phyloP scores from a whole-genome alignment of 2,797 vertebrate genomes.

The Sparus aurata region DNA sequence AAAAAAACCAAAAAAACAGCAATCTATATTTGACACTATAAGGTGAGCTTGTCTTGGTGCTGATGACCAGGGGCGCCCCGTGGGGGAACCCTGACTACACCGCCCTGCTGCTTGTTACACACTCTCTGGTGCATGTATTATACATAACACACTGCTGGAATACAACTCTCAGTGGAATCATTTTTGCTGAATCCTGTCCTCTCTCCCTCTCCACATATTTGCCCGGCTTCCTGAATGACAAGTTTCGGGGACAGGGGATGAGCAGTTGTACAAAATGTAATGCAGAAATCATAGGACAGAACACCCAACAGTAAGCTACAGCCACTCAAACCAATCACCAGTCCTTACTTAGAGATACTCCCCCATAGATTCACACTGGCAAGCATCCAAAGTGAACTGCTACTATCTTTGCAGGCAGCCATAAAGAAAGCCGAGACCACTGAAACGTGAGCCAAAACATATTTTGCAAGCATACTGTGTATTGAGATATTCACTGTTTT shows the following conservation, averaged over 20 bases:
- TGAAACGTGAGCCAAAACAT: conserved; percentile 81
- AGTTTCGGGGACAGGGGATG: conserved; percentile 59
- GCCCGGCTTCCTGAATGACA: conserved; percentile 55
- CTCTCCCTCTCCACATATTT: conserved; percentile 49
- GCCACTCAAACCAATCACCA: conserved; percentile 79
- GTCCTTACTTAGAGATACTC: conserved; percentile 74
- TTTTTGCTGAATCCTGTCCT: conserved; percentile 63
- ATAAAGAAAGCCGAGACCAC: conserved; percentile 75
- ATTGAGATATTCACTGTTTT: conserved; percentile 84
- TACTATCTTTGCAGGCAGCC: conserved; percentile 80
- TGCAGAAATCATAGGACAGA: conserved; percentile 72
- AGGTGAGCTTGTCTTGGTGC: conserved; percentile 61
- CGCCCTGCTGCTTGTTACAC: conserved; percentile 74
- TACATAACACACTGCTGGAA: conserved; percentile 74
- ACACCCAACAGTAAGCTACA: conserved; percentile 60
- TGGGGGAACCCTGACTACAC: conserved; percentile 64
- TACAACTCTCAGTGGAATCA: conserved; percentile 73
- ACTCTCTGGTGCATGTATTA: conserved; percentile 76
- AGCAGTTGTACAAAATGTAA: conserved; percentile 56
- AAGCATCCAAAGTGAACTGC: conserved; percentile 75
- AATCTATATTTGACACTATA: conserved; percentile 40
- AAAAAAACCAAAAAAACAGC: not conserved
- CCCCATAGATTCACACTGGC: conserved; percentile 77
- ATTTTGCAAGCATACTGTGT: conserved; percentile 78
- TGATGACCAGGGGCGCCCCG: conserved; percentile 67